Percentiles rank a stretch among this genome's conserved stretches.
Conservation (phyloP, 2,797 vertebrate species). For the Betta splendens region DNA sequence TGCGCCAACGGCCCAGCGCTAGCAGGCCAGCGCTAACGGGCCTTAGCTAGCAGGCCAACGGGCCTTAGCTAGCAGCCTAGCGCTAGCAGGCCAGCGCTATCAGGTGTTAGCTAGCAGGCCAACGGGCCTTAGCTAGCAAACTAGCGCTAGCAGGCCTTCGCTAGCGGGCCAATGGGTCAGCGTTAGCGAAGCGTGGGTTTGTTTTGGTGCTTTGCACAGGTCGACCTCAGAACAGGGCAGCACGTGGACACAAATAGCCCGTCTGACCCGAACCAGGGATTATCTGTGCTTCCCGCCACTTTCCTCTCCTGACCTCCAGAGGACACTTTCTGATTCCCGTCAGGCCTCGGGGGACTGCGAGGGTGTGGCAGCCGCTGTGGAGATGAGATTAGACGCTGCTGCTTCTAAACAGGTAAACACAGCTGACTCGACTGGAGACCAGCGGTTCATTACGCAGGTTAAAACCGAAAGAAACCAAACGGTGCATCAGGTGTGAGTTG, state of each 20-base stretch:
- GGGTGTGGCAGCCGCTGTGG: constrained; percentile 40
- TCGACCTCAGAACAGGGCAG: constrained; percentile 50
- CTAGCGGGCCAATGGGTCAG: too few relatives aligned
- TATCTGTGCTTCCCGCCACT: constrained; percentile 46
- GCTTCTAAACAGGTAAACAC: constrained; percentile 7
- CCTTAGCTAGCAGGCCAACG: too few relatives aligned
- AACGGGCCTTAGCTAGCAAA: too few relatives aligned
- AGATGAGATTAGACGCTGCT: constrained; percentile 21
- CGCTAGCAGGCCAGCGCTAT: too few relatives aligned
- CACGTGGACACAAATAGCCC: constrained; percentile 49
- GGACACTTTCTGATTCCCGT: constrained; percentile 5
- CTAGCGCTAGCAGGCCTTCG: too few relatives aligned
- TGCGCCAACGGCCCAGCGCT: background rate
- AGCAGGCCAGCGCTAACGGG: too few relatives aligned
- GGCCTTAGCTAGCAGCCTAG: too few relatives aligned
- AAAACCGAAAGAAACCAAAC: too few relatives aligned
- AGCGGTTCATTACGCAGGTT: constrained; percentile 11
- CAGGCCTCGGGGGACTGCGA: constrained; percentile 8
- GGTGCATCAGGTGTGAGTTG: background rate
- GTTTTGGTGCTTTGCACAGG: constrained; percentile 11
- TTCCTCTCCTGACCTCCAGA: constrained; percentile 6
- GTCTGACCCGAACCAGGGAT: constrained; percentile 53
- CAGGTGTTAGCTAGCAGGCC: too few relatives aligned
- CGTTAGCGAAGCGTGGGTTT: constrained; percentile 12
- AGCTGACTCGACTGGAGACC: too few relatives aligned